Base-by-base conservation (phyloP, 2,888 invertebrate species). In the Ellobium chinense region DNA sequence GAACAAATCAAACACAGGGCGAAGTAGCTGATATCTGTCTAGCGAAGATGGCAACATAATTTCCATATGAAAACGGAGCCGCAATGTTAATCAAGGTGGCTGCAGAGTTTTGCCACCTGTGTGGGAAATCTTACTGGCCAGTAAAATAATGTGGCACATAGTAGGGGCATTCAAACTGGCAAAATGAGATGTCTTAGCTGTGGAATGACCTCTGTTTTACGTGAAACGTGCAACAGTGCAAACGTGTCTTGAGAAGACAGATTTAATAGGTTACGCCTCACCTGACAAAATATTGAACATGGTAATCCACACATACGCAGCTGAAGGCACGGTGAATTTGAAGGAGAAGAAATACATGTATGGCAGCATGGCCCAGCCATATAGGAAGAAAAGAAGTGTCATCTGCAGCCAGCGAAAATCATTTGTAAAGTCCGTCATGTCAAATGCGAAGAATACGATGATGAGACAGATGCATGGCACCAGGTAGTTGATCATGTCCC, bases 251-350 rank as follows among this genome's bases (percentile, higher is more conserved):
- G n/a, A n/a, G n/a, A 54, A 54, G 9, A 54, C 9, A 54, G 12
- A 54, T 54, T 9, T 24, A 63, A 63, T 1, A 27, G 56, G 36
- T 9, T 24, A 7, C 34, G 29, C 82, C 85, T 82, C 81, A 96
- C 96, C 97, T 81, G 95, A 94, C 78, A 97, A 94, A 21, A 96
- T 94, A 88, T 96, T 96, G 56, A 96, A 92, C 88, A 97, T 95
- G 56, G 95, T 95, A 88, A 96, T 94, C 86, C 95, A 94, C 0
- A 96, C 95, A 91, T 95, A 97, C 18, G 97, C 97, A 0, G 95
- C 94, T 0, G 97, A 95, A 0, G 97, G 96, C 12, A 95, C 95
- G 5, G 94, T 93, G 91, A 97, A 97, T 21, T 95, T 82, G 88
- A 95, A 95, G 0, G 96, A 95, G 78, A 94, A 93, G 4, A 95